A percentile compares a stretch with the other conserved stretches of the same genome.
Evolutionary conservation across 2,888 invertebrate species (phyloP).

Genomic region (Magallana nippona): DNA sequence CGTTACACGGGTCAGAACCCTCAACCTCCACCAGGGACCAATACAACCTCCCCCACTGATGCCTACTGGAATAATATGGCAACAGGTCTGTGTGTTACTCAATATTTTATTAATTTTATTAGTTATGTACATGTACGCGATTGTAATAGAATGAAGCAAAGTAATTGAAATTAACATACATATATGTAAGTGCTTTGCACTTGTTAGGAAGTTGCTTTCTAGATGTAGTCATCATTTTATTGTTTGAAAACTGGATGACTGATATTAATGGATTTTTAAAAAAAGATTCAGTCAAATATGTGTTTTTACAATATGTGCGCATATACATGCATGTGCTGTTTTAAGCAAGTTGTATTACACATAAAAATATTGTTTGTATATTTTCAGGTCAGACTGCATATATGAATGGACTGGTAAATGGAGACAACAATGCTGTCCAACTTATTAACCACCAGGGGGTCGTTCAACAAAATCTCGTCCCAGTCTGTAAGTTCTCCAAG

Average conservation of each 20-base stretch:
- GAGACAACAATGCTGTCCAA: conserved; percentile 55
- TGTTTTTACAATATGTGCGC: too few relatives aligned
- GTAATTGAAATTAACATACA: too few relatives aligned
- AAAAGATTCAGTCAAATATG: neutral
- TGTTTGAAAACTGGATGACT: too few relatives aligned
- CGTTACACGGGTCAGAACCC: conserved; percentile 84
- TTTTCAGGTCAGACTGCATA: conserved; percentile 58
- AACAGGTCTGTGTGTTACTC: conserved; percentile 52
- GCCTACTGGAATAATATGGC: conserved; percentile 75
- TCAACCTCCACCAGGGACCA: conserved; percentile 94
- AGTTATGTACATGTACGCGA: too few relatives aligned
- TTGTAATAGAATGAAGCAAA: too few relatives aligned
- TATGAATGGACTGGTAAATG: conserved; percentile 69
- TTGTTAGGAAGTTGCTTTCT: too few relatives aligned
- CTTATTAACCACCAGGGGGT: conserved; percentile 63
- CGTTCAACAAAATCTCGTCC: conserved; percentile 71
- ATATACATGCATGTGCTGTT: too few relatives aligned
- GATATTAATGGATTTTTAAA: neutral
- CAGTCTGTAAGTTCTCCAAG: conserved; percentile 70
- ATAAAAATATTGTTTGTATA: neutral
- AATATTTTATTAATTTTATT: too few relatives aligned
- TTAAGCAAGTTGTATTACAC: too few relatives aligned
- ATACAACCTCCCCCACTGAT: conserved; percentile 95
- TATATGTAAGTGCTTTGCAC: too few relatives aligned
- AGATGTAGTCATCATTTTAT: too few relatives aligned